Percentiles rank a stretch among this genome's conserved stretches.
phyloP scores from a whole-genome alignment of 35 echinoderm and acorn worm species.

The Lytechinus variegatus region DNA sequence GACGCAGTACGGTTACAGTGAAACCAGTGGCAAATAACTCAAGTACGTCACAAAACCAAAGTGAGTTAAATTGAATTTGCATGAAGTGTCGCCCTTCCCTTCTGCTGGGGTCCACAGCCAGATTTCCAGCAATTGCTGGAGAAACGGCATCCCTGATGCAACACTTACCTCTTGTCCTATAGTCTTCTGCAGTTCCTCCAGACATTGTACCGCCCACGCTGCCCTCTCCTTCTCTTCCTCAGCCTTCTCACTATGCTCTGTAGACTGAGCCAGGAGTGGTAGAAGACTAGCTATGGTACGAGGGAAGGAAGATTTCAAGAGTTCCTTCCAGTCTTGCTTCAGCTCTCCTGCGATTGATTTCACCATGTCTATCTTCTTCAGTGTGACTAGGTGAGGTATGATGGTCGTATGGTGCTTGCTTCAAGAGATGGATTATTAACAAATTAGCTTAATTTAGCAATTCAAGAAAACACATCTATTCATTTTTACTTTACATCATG shows the following conservation, averaged over 20 bases:
- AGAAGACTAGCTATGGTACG: constrained; percentile 86
- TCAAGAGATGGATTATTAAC: neutral
- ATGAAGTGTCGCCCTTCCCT: too few relatives aligned
- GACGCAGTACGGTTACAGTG: too few relatives aligned
- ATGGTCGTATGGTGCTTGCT: constrained; percentile 81
- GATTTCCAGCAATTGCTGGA: too few relatives aligned
- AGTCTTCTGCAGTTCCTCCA: constrained; percentile 38
- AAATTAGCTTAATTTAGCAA: too few relatives aligned
- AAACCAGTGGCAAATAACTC: too few relatives aligned
- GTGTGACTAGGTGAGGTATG: constrained; percentile 76
- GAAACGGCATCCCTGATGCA: too few relatives aligned
- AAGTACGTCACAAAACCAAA: too few relatives aligned
- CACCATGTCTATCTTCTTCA: constrained; percentile 59
- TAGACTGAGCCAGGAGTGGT: constrained; percentile 65
- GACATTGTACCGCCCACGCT: constrained; percentile 49
- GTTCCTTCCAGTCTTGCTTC: constrained; percentile 48
- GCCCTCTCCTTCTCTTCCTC: constrained; percentile 55
- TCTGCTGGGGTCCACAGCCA: too few relatives aligned
- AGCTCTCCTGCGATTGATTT: constrained; percentile 58
- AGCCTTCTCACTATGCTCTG: constrained; percentile 12
- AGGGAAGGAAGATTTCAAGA: constrained; percentile 79
- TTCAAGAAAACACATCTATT: too few relatives aligned
- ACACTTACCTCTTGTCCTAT: constrained; percentile 79
- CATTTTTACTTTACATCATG: too few relatives aligned
- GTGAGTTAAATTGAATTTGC: too few relatives aligned